These are phyloP conservation scores for Gonatopus flavifemur DNA, from an alignment of 1,140 invertebrate species.

Conservation along the genomic window DNA sequence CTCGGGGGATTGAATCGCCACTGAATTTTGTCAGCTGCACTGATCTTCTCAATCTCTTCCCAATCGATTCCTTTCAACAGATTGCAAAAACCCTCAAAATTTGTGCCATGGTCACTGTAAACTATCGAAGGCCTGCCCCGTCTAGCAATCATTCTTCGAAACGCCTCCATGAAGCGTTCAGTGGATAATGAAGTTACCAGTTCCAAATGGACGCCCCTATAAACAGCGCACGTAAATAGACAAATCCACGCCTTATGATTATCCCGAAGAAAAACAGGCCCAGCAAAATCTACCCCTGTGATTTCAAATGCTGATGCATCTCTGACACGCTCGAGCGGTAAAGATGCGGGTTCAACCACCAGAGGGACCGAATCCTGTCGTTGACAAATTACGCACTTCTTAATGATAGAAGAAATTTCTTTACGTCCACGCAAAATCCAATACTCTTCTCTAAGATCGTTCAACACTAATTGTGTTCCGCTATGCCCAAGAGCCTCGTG, in stretches of 20 bases:
- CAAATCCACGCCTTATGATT: constrained; percentile 33
- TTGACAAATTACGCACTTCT: too few species aligned
- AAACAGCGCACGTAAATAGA: constrained; percentile 37
- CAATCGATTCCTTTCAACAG: constrained; percentile 17
- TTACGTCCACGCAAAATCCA: too few species aligned
- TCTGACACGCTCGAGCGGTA: constrained; percentile 31
- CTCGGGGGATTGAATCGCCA: constrained; percentile 46
- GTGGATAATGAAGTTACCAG: not conserved
- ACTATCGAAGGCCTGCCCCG: not conserved
- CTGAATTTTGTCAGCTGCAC: constrained; percentile 22
- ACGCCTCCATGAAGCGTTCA: not conserved
- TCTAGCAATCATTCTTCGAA: not conserved
- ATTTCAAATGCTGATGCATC: constrained; percentile 36
- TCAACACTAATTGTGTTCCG: too few species aligned
- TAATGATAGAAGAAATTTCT: too few species aligned
- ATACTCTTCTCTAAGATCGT: too few species aligned
- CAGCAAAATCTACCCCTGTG: constrained; percentile 40
- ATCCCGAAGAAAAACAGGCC: constrained; percentile 32
- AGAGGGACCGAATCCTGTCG: too few species aligned
- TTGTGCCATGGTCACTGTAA: constrained; percentile 27
- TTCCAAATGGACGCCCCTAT: constrained; percentile 35
- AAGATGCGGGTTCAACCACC: too few species aligned
- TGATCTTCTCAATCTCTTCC: constrained; percentile 11
- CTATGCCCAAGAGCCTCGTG: too few species aligned
- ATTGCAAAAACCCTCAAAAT: constrained; percentile 33